Conservation (phyloP, 1,140 invertebrate genomes). For the Pararge aegeria region DNA sequence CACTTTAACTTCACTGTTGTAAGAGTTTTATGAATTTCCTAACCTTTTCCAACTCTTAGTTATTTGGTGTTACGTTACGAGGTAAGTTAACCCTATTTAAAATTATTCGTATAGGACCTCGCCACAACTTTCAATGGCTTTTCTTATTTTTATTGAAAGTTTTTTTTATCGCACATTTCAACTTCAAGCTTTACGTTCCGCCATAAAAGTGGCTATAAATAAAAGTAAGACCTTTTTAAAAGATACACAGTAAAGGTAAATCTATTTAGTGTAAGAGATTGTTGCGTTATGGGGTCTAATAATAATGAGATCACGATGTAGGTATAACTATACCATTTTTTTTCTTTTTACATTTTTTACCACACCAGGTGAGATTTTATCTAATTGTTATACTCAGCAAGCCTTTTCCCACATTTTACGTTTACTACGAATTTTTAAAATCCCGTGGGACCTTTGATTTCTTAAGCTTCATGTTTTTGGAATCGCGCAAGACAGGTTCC, state of each 20-base stretch:
- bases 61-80: not conserved
- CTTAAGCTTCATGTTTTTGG: too few relatives aligned
- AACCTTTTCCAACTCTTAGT: not conserved
- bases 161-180: constrained; percentile 16
- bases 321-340: too few relatives aligned
- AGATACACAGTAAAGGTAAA: not conserved
- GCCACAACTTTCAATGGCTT: constrained; percentile 5
- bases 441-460: too few relatives aligned
- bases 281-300: too few relatives aligned
- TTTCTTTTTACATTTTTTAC: too few relatives aligned
- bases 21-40: not conserved
- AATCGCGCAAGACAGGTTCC: too few relatives aligned
- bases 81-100: not conserved
- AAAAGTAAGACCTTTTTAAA: not conserved
- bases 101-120: not conserved
- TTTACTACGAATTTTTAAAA: too few relatives aligned
- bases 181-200: constrained; percentile 8
- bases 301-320: too few relatives aligned
- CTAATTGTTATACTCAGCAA: too few relatives aligned
- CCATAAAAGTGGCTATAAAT: constrained; percentile 5
- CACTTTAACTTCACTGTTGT: not conserved
- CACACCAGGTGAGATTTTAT: too few relatives aligned
- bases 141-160: constrained; percentile 23
- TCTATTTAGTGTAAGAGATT: not conserved
- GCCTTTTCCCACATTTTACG: too few relatives aligned